A percentile compares a stretch with the other conserved stretches of the same genome.
phyloP scores from a whole-genome alignment of 2,113 vertebrate species.

The Brevimyrus niger region DNA sequence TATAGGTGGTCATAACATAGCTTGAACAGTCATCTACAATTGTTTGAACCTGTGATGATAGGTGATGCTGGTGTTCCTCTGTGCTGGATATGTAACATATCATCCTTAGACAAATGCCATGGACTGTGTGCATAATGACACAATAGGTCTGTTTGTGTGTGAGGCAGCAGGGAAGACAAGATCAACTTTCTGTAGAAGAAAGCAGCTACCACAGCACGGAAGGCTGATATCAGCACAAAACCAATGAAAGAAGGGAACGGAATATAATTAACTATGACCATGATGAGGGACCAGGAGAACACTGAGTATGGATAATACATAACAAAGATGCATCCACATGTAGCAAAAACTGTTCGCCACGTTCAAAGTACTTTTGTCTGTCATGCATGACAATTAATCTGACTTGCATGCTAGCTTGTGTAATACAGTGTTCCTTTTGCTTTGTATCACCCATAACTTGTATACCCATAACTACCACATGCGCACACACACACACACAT shows the following conservation, averaged over 20 bases:
- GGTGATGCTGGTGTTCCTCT: not conserved
- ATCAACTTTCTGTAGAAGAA: not conserved
- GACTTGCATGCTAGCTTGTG: not conserved
- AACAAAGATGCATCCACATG: not conserved
- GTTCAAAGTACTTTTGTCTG: not conserved
- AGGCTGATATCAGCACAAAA: not conserved
- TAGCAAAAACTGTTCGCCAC: not conserved
- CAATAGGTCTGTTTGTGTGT: not conserved
- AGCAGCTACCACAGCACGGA: not conserved
- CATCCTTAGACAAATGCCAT: not conserved
- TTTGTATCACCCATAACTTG: not conserved
- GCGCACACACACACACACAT: too few relatives aligned
- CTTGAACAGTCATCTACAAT: not conserved
- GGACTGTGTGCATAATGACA: not conserved
- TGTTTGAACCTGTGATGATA: not conserved
- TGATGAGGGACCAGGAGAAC: not conserved
- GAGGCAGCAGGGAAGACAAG: not conserved
- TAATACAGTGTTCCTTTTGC: not conserved
- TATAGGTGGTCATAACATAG: not conserved
- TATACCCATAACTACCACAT: too few relatives aligned
- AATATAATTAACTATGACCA: not conserved
- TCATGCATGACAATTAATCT: not conserved
- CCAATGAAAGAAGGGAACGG: not conserved
- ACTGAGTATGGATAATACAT: not conserved
- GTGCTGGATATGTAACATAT: not conserved